A percentile compares a stretch with the other conserved stretches of the same genome.
Evolutionary conservation across 2,888 invertebrate species (phyloP).

Genomic region (Pyralis farinalis): DNA sequence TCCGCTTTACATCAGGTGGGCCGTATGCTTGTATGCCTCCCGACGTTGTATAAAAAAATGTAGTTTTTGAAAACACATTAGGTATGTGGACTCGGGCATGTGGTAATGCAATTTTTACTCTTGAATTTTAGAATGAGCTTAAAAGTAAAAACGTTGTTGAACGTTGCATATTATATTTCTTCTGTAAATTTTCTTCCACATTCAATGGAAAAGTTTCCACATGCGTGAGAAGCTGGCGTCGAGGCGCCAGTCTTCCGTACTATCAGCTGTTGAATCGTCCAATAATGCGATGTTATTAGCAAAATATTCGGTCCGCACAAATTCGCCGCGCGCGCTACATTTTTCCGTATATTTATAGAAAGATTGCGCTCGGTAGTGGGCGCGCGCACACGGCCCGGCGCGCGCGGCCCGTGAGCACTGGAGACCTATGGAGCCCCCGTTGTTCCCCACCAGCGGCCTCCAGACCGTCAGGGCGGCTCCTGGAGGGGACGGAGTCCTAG

Average conservation of each 20-base stretch:
- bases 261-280: slow-evolving; percentile 21
- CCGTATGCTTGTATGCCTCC: no score
- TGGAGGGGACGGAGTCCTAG: slow-evolving; percentile 48
- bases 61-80: no score
- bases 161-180: no score
- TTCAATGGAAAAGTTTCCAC: no score
- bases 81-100: no score
- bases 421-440: slow-evolving; percentile 72
- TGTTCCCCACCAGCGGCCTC: slow-evolving; percentile 50
- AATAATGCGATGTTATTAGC: slow-evolving; percentile 43
- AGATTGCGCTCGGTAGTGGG: slow-evolving; percentile 63
- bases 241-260: neutral
- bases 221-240: no score
- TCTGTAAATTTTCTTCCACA: no score
- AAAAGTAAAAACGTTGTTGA: no score
- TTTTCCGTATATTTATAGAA: slow-evolving; percentile 78
- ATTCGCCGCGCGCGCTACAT: slow-evolving; percentile 60
- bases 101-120: no score
- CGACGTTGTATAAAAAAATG: no score
- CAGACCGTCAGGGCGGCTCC: slow-evolving; percentile 55
- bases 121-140: no score
- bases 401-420: slow-evolving; percentile 70
- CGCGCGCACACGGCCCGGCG: slow-evolving; percentile 64
- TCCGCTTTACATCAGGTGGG: no score
- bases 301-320: slow-evolving; percentile 67